Base-by-base conservation (phyloP, 1,140 invertebrate species). In the Drosophila prosaltans region DNA sequence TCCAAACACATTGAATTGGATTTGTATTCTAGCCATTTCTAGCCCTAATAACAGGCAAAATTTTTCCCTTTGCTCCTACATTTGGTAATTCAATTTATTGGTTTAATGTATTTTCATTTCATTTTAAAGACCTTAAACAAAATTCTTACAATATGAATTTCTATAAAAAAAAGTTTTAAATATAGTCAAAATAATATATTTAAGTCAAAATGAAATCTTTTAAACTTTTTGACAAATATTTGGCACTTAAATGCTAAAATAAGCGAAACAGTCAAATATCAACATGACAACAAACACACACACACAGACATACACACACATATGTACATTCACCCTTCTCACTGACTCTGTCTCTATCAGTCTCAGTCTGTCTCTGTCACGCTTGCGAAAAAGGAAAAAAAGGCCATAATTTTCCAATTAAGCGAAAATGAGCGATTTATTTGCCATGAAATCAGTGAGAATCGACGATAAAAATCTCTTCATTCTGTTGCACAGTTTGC, bases 401-500 rank as follows among this genome's bases (percentile, higher is more conserved):
- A 85, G 91, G 86, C 91, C 90, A 92, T 92, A 92, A 92, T 92
- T 92, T 92, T 92, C 91, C 91, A 92, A 92, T 92, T 92, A 92
- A 92, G 91, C 90, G 91, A 92, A 92, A 92, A 92, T 92, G 91
- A 92, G 91, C 91, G 91, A 92, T 92, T 92, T 92, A 92, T 92
- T 92, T 92, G 91, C 90, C 91, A 92, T 92, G 88, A 92, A 92
- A 92, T 92, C 91, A 92, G 91, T 92, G 91, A 92, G 91, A 92
- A 92, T 91, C 90, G 80, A 79, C 91, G 91, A 92, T 92, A 92
- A 92, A 91, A 92, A 92, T 92, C 91, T 91, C 91, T 92, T 92
- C 90, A 91, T 90, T 91, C 77, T 76, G 72, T 84, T 79, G 78
- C 78, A 81, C 66, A 77, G 65, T 69, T 67, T 61, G 11, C 16